A percentile compares a stretch with the other conserved stretches of the same genome.
Conservation (phyloP, 2,888 invertebrate genomes). For the Synanthedon tipuliformis region DNA sequence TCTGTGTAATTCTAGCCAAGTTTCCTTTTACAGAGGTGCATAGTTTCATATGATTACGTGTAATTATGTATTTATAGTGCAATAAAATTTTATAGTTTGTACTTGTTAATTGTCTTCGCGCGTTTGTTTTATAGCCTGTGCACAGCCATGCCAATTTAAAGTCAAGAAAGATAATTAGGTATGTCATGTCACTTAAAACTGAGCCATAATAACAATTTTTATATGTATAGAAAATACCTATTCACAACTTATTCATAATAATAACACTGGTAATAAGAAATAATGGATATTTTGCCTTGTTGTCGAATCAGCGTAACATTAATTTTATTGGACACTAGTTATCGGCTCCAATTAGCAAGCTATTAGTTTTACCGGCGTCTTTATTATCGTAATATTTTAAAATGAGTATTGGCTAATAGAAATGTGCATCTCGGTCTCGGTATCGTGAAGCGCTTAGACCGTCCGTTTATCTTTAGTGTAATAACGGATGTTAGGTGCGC, state of each 20-base stretch:
- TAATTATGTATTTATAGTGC: conserved; percentile 1
- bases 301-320: no score
- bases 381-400: not conserved
- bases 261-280: no score
- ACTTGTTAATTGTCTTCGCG: conserved; percentile 7
- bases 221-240: no score
- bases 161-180: no score
- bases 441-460: not conserved
- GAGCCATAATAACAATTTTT: no score
- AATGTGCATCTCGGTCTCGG: not conserved
- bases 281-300: no score
- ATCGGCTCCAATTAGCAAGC: not conserved
- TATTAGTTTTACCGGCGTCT: not conserved
- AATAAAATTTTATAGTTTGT: conserved; percentile 12
- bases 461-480: conserved; percentile 20
- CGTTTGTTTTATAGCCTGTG: not conserved
- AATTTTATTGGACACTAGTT: not conserved
- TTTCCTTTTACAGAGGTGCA: not conserved
- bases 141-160: not conserved
- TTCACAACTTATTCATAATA: no score
- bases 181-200: no score
- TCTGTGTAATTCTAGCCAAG: not conserved
- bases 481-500: conserved; percentile 22
- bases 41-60: not conserved
- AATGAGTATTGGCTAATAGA: not conserved